Percentiles rank a stretch among this genome's conserved stretches.
Evolutionary conservation across 1,140 invertebrate species (phyloP).

Genomic region (Ceratitis capitata): DNA sequence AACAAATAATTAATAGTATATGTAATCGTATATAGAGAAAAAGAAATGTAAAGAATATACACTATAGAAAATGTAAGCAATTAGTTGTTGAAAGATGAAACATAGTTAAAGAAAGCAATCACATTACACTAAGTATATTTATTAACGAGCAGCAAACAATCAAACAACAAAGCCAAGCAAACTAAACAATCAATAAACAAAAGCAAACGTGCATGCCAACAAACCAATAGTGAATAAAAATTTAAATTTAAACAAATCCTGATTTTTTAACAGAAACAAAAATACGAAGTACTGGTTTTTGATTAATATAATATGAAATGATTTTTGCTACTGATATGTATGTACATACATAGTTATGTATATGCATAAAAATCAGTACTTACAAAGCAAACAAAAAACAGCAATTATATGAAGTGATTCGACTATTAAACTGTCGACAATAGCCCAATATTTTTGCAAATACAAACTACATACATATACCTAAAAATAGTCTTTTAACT

Average conservation of each 20-base stretch:
- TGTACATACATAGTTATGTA: too few species aligned
- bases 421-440: background rate
- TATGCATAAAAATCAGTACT: background rate
- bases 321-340: too few species aligned
- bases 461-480: background rate
- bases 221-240: conserved; percentile 8
- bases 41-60: background rate
- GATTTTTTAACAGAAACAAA: background rate
- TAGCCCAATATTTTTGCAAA: background rate
- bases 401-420: too few species aligned
- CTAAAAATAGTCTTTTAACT: conserved; percentile 14
- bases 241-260: background rate
- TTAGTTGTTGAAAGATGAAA: background rate
- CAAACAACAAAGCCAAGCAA: conserved; percentile 53
- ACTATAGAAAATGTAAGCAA: background rate
- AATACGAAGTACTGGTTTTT: too few species aligned
- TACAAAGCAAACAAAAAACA: background rate
- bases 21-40: background rate
- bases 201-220: conserved; percentile 35
- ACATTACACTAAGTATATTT: conserved; percentile 42
- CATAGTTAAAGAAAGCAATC: background rate
- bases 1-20: background rate
- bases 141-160: conserved; percentile 63
- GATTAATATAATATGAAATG: too few species aligned
- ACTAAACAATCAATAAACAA: conserved; percentile 58